Evolutionary conservation across 2,888 invertebrate species (phyloP).

Genomic region (Anaspis maculata): DNA sequence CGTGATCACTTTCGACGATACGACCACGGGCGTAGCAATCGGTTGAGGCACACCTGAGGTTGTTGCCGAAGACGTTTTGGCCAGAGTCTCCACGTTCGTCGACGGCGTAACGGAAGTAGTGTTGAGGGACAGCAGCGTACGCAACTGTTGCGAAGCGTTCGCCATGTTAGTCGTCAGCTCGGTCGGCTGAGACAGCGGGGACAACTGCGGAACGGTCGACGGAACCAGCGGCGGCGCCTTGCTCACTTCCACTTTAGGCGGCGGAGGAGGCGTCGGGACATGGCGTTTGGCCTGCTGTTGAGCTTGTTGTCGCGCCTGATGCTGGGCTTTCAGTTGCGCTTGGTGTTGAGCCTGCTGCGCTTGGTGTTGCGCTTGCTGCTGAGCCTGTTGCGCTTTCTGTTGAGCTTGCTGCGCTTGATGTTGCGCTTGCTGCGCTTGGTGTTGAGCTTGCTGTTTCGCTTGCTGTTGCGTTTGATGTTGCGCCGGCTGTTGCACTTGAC

Average conservation of each 20-base stretch:
- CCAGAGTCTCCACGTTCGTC: slow-evolving; percentile 42
- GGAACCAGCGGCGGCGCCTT: slow-evolving; percentile 28
- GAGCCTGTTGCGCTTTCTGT: background rate
- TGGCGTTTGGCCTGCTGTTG: too few relatives aligned
- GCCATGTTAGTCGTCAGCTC: slow-evolving; percentile 65
- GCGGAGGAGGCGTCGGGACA: background rate
- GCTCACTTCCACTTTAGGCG: slow-evolving; percentile 19
- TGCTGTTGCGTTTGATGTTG: too few relatives aligned
- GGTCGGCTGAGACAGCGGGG: slow-evolving; percentile 63
- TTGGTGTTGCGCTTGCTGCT: too few relatives aligned
- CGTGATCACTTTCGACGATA: too few relatives aligned
- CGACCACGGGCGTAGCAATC: too few relatives aligned
- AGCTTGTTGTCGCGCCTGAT: too few relatives aligned
- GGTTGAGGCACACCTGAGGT: too few relatives aligned
- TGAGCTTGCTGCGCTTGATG: background rate
- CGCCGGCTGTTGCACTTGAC: too few relatives aligned
- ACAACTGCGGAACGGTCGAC: slow-evolving; percentile 57
- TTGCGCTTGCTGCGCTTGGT: too few relatives aligned
- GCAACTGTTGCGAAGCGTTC: slow-evolving; percentile 60
- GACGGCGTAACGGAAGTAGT: slow-evolving; percentile 48
- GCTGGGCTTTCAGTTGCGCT: background rate
- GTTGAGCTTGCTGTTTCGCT: too few relatives aligned
- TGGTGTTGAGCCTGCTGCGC: background rate
- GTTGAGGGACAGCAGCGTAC: slow-evolving; percentile 57
- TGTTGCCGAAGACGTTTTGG: slow-evolving; percentile 23